Conservation (phyloP, 2,113 vertebrate genomes). For the Bos indicus region DNA sequence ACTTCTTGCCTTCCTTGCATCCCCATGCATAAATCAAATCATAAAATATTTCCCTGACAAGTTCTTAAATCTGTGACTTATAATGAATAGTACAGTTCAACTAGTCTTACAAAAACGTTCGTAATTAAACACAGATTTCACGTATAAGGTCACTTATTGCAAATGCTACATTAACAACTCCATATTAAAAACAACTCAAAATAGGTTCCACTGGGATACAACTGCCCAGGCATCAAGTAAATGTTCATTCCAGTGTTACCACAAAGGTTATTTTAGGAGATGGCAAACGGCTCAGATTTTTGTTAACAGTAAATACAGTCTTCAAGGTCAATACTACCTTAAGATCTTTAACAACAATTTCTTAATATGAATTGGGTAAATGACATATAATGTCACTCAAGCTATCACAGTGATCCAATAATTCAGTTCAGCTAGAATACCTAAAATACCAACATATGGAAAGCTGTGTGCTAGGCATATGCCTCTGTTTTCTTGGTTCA, state of each 20-base stretch:
- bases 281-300: not conserved
- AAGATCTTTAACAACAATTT: constrained; percentile 6
- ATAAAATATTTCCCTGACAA: constrained; percentile 73
- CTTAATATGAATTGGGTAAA: not conserved
- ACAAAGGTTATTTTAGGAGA: constrained; percentile 31
- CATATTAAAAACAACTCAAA: constrained; percentile 42
- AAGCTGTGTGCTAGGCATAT: not conserved
- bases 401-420: not conserved
- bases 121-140: constrained; percentile 74
- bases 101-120: constrained; percentile 62
- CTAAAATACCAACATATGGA: not conserved
- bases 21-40: constrained; percentile 66
- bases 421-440: not conserved
- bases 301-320: constrained; percentile 23
- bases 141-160: constrained; percentile 53
- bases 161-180: constrained; percentile 59
- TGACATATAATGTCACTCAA: constrained; percentile 16
- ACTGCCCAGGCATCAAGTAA: constrained; percentile 46
- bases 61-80: constrained; percentile 72
- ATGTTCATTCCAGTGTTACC: constrained; percentile 3
- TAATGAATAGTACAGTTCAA: constrained; percentile 5
- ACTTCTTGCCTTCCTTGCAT: constrained; percentile 70
- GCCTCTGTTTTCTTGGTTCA: too few species aligned
- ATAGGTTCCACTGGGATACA: constrained; percentile 22
- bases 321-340: not conserved